phyloP scores from a whole-genome alignment of 2,113 vertebrate species.

The Poeciliopsis retropinna region DNA sequence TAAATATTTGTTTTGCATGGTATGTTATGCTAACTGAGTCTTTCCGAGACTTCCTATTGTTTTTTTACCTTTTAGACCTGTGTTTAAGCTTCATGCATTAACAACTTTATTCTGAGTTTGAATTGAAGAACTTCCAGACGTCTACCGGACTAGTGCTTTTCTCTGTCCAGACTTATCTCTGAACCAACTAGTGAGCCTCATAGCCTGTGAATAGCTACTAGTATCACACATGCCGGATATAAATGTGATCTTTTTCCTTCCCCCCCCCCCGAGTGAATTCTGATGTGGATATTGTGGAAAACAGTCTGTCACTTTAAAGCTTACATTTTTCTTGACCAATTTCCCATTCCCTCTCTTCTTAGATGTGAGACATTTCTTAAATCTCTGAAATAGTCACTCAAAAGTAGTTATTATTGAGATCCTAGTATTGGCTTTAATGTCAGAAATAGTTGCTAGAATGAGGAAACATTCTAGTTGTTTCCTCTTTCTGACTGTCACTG shows the following conservation, averaged over 20 bases:
- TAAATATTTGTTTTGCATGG: not conserved
- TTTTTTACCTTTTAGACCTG: not conserved
- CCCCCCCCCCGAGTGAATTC: too few species aligned
- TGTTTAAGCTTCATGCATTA: not conserved
- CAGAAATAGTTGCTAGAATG: conserved; percentile 26
- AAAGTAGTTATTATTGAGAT: not conserved
- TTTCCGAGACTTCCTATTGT: not conserved
- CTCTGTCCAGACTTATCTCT: too few species aligned
- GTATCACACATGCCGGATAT: too few species aligned
- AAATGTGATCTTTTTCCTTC: too few species aligned
- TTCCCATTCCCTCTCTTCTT: not conserved
- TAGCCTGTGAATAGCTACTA: too few species aligned
- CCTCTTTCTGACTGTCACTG: not conserved
- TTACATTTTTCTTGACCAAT: not conserved
- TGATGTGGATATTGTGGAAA: not conserved
- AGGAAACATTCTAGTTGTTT: not conserved
- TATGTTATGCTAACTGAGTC: not conserved
- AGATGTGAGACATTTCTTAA: not conserved
- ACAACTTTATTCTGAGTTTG: not conserved
- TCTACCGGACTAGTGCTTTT: too few species aligned
- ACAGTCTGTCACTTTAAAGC: not conserved
- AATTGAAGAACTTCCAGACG: not conserved
- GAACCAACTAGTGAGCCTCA: too few species aligned
- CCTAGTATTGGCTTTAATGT: conserved; percentile 15
- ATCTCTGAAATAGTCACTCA: not conserved